Conservation (phyloP, 2,797 vertebrate species). For the Rhincodon typus region DNA sequence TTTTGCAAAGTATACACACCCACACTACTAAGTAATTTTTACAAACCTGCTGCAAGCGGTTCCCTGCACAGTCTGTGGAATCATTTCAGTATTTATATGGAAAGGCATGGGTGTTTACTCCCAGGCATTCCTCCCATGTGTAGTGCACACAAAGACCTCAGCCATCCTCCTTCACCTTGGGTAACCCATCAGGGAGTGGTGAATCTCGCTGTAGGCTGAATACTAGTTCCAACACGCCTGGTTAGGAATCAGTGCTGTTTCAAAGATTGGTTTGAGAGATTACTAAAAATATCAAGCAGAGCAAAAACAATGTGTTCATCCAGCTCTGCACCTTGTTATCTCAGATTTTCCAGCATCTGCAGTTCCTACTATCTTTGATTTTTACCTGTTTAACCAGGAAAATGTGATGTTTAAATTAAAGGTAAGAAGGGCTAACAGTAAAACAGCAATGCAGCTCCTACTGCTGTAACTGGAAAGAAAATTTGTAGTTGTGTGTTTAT, state of each 20-base stretch:
- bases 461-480: neutral
- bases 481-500: neutral
- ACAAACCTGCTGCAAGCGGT: neutral
- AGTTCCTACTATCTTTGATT: no score
- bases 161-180: constrained; percentile 16
- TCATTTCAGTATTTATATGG: neutral
- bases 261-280: neutral
- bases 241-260: neutral
- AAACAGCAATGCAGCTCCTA: neutral
- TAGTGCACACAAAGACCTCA: neutral
- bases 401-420: neutral
- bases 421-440: neutral
- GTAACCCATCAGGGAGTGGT: constrained; percentile 12
- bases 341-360: no score
- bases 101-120: neutral
- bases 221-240: constrained; percentile 8
- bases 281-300: neutral
- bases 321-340: no score
- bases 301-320: neutral
- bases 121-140: neutral
- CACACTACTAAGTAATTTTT: neutral
- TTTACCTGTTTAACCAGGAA: neutral
- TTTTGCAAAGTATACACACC: neutral
- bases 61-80: neutral
- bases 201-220: neutral